Evolutionary conservation across 1,140 invertebrate genomes (phyloP).

Genomic region (Calliphora vicina): DNA sequence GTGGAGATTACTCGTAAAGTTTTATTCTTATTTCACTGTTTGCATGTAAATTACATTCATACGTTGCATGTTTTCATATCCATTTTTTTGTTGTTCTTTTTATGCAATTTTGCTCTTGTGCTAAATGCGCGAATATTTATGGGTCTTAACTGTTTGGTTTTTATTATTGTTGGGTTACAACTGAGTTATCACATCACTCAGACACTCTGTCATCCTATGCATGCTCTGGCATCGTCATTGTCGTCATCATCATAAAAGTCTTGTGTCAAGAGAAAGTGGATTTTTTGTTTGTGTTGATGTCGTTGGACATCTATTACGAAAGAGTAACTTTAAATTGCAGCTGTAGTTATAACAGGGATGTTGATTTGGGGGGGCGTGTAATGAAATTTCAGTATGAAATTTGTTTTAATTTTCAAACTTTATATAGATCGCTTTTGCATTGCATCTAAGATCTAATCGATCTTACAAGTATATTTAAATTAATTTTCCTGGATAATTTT

Average conservation of each 20-base stretch:
- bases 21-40: conserved; percentile 8
- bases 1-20: not conserved
- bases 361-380: not conserved
- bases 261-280: conserved; percentile 13
- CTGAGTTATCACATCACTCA: conserved; percentile 39
- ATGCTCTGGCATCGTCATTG: not conserved
- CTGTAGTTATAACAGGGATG: not conserved
- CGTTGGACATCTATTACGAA: not conserved
- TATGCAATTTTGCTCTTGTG: conserved; percentile 9
- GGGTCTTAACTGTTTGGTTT: conserved; percentile 13
- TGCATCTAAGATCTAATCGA: too few relatives aligned
- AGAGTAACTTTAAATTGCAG: not conserved
- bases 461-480: too few relatives aligned
- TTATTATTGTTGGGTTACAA: conserved; percentile 31
- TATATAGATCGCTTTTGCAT: too few relatives aligned
- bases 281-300: not conserved
- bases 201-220: conserved; percentile 34
- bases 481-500: too few relatives aligned
- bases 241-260: conserved; percentile 2
- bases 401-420: too few relatives aligned
- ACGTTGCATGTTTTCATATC: not conserved
- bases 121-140: conserved; percentile 38
- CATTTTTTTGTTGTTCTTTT: not conserved
- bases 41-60: not conserved
- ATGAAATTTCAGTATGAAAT: too few relatives aligned